Percentiles rank a stretch among this genome's conserved stretches.
Conservation (phyloP, 37 sponge, comb jelly and placozoan genomes). For the Geodia barretti region DNA sequence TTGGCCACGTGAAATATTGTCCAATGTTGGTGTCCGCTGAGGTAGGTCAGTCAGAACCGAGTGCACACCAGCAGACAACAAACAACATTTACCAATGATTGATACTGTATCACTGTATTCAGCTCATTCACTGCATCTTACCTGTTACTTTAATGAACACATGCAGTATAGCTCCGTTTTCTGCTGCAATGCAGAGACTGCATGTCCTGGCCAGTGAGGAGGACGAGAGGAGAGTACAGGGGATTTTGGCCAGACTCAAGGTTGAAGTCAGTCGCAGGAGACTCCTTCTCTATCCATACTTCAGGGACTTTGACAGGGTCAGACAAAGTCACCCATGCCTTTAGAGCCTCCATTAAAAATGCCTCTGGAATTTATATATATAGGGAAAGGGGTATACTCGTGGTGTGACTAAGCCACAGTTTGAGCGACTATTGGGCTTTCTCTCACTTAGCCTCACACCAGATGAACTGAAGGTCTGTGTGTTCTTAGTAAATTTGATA, state of each 20-base stretch:
- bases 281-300: constrained; percentile 77
- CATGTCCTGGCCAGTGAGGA: constrained; percentile 44
- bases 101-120: too few relatives aligned
- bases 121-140: too few relatives aligned
- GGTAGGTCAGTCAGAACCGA: too few relatives aligned
- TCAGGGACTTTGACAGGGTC: constrained; percentile 90
- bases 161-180: too few relatives aligned
- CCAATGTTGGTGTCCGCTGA: too few relatives aligned
- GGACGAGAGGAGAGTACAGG: constrained; percentile 62
- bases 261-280: constrained; percentile 60
- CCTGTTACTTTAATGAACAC: too few relatives aligned
- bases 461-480: constrained; percentile 75
- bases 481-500: background rate
- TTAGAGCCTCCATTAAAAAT: background rate
- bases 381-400: constrained; percentile 87
- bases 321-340: background rate
- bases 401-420: constrained; percentile 89
- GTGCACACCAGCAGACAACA: constrained; percentile 1
- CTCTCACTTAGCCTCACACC: constrained; percentile 66
- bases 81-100: too few relatives aligned
- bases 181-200: constrained; percentile 60
- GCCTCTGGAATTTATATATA: background rate
- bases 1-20: too few relatives aligned
- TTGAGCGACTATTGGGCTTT: constrained; percentile 77
- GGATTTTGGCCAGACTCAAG: constrained; percentile 56